Conservation (phyloP, 2,888 invertebrate species). For the Eueremaeus valkanovi region DNA sequence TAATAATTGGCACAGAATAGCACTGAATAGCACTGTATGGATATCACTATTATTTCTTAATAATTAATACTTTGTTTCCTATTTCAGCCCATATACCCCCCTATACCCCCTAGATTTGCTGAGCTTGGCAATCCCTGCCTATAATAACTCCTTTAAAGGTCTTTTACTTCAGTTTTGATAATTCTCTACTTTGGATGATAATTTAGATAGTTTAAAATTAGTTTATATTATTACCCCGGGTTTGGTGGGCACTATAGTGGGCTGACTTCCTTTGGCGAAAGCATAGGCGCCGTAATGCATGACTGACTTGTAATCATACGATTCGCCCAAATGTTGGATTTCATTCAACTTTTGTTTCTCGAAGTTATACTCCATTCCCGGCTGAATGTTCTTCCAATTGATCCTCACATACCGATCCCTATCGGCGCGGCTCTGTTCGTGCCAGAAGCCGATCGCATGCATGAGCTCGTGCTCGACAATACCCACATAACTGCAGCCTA, state of each 20-base stretch:
- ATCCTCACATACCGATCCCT: constrained; percentile 39
- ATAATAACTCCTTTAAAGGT: no score
- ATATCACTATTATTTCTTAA: no score
- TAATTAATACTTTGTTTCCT: no score
- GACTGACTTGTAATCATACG: constrained; percentile 67
- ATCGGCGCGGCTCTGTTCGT: constrained; percentile 39
- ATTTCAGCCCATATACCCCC: no score
- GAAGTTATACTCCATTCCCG: background rate
- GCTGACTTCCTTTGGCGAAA: constrained; percentile 61
- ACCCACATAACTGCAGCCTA: constrained; percentile 25
- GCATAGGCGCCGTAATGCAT: constrained; percentile 68
- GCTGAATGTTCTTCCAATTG: constrained; percentile 16
- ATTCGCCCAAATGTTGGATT: constrained; percentile 63
- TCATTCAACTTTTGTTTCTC: constrained; percentile 63
- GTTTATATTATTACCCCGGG: constrained; percentile 42
- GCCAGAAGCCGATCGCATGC: constrained; percentile 40
- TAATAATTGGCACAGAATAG: no score
- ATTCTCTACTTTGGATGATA: no score
- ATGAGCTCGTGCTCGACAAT: constrained; percentile 38
- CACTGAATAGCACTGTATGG: no score
- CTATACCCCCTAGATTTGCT: no score
- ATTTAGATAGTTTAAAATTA: no score
- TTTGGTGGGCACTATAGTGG: constrained; percentile 63
- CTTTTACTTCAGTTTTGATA: no score
- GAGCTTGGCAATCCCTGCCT: no score